Percentiles rank a stretch among this genome's conserved stretches.
Conservation (phyloP, 2,797 vertebrate species). For the Galaxias olidus region DNA sequence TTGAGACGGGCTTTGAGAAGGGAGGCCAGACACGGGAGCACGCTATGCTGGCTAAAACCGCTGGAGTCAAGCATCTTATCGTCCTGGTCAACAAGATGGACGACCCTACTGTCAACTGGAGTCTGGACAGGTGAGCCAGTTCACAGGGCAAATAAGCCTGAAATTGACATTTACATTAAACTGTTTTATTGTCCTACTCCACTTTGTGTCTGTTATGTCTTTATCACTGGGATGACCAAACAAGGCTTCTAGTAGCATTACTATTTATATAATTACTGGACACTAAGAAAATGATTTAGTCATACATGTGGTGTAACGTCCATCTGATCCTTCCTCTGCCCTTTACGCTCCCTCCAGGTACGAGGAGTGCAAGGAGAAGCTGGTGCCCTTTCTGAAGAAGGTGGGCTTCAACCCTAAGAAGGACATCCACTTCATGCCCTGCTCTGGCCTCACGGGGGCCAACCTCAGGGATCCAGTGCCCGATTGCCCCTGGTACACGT, state of each 20-base stretch:
- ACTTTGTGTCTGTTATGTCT: too few species aligned
- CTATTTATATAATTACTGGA: too few species aligned
- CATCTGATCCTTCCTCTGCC: neutral
- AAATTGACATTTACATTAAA: too few species aligned
- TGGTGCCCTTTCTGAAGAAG: conserved; percentile 98
- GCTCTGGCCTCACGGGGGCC: conserved; percentile 96
- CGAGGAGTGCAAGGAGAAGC: conserved; percentile 99
- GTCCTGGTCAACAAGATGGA: conserved; percentile 99
- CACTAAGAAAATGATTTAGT: too few species aligned
- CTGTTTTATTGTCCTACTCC: too few species aligned
- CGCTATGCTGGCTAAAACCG: conserved; percentile 98
- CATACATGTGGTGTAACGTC: too few species aligned
- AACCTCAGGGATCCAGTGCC: conserved; percentile 93
- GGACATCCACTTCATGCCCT: conserved; percentile 99
- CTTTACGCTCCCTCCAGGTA: conserved; percentile 75
- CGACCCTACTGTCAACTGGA: conserved; percentile 98
- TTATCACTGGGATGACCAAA: too few species aligned
- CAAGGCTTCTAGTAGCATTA: too few species aligned
- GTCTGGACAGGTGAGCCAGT: conserved; percentile 86
- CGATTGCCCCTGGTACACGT: conserved; percentile 96
- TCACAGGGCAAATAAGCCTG: neutral
- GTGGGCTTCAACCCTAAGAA: conserved; percentile 99
- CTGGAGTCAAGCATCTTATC: conserved; percentile 97
- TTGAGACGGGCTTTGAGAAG: conserved; percentile 99
- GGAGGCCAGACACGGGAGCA: conserved; percentile 98